Percentiles rank a stretch among this genome's conserved stretches.
These are phyloP conservation scores for Carollia perspicillata DNA, from an alignment of 2,113 vertebrate species.

Conservation along the genomic window DNA sequence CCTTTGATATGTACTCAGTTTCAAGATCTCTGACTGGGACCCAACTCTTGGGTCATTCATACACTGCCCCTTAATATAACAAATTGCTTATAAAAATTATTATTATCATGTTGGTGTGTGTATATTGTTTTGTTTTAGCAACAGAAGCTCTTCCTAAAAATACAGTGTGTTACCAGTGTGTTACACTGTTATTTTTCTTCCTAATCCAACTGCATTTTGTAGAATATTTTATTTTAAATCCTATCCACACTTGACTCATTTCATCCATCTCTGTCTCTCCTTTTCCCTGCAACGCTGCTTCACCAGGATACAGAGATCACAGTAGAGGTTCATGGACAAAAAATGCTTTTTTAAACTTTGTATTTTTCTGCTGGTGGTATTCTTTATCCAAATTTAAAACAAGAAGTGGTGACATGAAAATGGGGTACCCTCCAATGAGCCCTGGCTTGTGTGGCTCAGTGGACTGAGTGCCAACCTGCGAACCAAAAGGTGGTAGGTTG, in stretches of 20 bases:
- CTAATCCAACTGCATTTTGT: neutral
- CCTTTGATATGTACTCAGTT: neutral
- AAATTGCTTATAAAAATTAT: neutral
- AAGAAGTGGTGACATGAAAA: neutral
- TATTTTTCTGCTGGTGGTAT: neutral
- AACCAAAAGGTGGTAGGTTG: too few relatives aligned
- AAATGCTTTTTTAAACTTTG: neutral
- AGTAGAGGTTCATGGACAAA: neutral
- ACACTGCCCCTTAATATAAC: neutral
- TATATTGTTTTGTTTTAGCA: neutral
- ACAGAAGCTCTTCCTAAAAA: neutral
- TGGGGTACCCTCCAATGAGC: too few relatives aligned
- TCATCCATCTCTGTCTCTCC: neutral
- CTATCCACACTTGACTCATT: neutral
- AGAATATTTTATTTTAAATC: neutral
- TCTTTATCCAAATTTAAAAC: neutral
- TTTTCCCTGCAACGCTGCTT: neutral
- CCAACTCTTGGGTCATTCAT: neutral
- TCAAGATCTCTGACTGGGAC: neutral
- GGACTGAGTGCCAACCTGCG: too few relatives aligned
- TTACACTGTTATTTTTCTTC: neutral
- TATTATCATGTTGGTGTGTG: neutral
- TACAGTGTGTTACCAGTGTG: neutral
- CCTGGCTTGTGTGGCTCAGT: too few relatives aligned
- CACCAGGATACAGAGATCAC: neutral